Percentiles rank a stretch among this genome's conserved stretches.
phyloP scores from a whole-genome alignment of 2,888 invertebrate genomes.

The Aphodius sticticus region DNA sequence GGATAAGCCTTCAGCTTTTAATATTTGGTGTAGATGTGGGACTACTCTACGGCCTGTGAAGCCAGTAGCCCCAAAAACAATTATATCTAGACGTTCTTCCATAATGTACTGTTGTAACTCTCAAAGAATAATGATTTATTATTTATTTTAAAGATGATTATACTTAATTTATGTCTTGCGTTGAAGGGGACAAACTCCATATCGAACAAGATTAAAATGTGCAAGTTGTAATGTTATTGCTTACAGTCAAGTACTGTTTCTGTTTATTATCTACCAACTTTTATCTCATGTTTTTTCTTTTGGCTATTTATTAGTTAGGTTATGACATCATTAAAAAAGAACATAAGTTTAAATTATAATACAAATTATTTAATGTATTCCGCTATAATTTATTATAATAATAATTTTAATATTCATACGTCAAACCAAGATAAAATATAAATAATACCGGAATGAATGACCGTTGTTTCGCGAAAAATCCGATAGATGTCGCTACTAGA shows the following conservation, averaged over 20 bases:
- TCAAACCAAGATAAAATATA: neutral
- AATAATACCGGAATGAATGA: neutral
- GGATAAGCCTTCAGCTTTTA: slow-evolving; percentile 59
- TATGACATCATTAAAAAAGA: too few species aligned
- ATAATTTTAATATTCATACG: too few species aligned
- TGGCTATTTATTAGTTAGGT: too few species aligned
- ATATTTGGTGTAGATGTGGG: slow-evolving; percentile 65
- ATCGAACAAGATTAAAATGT: slow-evolving; percentile 10
- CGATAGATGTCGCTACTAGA: slow-evolving; percentile 4
- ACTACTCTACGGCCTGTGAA: slow-evolving; percentile 91
- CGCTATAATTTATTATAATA: too few species aligned
- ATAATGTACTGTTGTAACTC: slow-evolving; percentile 39
- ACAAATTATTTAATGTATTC: too few species aligned
- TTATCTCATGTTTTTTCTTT: too few species aligned
- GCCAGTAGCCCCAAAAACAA: slow-evolving; percentile 95
- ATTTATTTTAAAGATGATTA: neutral
- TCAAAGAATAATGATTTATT: neutral
- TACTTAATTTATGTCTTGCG: neutral
- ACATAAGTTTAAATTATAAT: too few species aligned
- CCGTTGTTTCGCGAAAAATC: neutral
- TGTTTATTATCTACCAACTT: neutral
- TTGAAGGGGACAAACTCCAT: slow-evolving; percentile 4
- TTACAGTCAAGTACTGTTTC: neutral
- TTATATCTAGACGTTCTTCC: slow-evolving; percentile 71
- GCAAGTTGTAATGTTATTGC: slow-evolving; percentile 16